Percentiles rank a stretch among this genome's conserved stretches.
Conservation (phyloP, 2,888 invertebrate species). For the Temnothorax rugatulus region DNA sequence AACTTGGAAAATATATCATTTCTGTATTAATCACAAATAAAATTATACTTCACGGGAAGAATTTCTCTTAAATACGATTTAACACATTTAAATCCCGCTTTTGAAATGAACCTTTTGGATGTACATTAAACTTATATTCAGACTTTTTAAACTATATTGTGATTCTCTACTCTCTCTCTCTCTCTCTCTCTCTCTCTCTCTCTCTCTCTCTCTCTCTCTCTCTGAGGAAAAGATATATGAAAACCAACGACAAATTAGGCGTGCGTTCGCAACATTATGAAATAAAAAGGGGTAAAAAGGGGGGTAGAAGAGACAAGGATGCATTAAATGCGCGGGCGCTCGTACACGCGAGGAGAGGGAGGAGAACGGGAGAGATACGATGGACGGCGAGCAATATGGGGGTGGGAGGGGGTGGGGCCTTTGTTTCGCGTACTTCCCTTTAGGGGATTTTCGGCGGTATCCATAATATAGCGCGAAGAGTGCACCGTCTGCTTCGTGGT, state of each 20-base stretch:
- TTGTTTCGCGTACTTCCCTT: constrained; percentile 79
- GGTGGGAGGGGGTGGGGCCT: constrained; percentile 70
- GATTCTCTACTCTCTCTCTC: too few relatives aligned
- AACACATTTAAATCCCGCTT: not conserved
- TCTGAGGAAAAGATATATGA: not conserved
- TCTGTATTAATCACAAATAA: not conserved
- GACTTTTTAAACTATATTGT: not conserved
- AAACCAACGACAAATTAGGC: not conserved
- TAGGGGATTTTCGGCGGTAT: constrained; percentile 81
- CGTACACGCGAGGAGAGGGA: constrained; percentile 33
- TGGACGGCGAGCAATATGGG: constrained; percentile 44
- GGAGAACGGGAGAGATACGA: constrained; percentile 34
- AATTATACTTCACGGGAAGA: not conserved
- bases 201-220: too few relatives aligned
- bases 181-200: too few relatives aligned
- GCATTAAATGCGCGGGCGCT: constrained; percentile 51
- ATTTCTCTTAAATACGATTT: not conserved
- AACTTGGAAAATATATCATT: not conserved
- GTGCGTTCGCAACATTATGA: constrained; percentile 10
- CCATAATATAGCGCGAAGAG: constrained; percentile 68
- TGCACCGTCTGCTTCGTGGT: constrained; percentile 74
- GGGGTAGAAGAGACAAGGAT: constrained; percentile 50
- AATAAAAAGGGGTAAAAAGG: constrained; percentile 14
- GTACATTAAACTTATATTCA: not conserved
- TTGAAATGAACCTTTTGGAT: not conserved